phyloP scores from a whole-genome alignment of 1,140 invertebrate genomes.

The Bombus superbus region DNA sequence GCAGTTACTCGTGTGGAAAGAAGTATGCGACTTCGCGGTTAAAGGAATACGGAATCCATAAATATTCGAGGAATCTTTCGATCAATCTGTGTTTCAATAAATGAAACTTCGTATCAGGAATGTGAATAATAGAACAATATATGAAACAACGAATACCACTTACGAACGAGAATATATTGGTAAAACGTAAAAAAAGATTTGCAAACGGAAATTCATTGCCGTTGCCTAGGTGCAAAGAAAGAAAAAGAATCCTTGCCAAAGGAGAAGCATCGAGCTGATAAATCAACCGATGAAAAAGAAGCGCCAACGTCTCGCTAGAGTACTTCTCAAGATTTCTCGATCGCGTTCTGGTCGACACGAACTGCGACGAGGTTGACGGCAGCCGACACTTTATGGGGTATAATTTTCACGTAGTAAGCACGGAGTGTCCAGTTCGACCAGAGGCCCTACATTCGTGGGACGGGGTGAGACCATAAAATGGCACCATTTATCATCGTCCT shows the following conservation, averaged over 20 bases:
- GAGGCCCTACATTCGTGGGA: not conserved
- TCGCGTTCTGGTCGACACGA: slow-evolving; percentile 11
- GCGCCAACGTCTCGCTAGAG: not conserved
- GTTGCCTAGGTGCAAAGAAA: too few species aligned
- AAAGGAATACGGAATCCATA: too few species aligned
- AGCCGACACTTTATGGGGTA: slow-evolving; percentile 55
- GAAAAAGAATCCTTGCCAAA: not conserved
- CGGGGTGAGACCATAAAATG: slow-evolving; percentile 57
- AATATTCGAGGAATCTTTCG: too few species aligned
- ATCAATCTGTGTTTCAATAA: too few species aligned
- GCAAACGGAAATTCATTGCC: not conserved
- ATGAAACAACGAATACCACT: not conserved
- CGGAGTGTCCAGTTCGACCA: slow-evolving; percentile 7
- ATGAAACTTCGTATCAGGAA: too few species aligned
- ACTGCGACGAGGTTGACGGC: slow-evolving; percentile 25
- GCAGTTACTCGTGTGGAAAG: too few species aligned
- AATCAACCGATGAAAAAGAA: not conserved
- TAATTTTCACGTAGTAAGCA: slow-evolving; percentile 54
- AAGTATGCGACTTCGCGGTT: too few species aligned
- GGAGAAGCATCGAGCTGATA: not conserved
- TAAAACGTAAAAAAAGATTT: not conserved
- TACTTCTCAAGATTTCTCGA: slow-evolving; percentile 2
- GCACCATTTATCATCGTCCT: slow-evolving; percentile 60
- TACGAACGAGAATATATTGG: not conserved
- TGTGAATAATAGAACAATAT: too few species aligned